These are phyloP conservation scores for Nerophis ophidion DNA, from an alignment of 2,113 vertebrate genomes.

Conservation along the genomic window DNA sequence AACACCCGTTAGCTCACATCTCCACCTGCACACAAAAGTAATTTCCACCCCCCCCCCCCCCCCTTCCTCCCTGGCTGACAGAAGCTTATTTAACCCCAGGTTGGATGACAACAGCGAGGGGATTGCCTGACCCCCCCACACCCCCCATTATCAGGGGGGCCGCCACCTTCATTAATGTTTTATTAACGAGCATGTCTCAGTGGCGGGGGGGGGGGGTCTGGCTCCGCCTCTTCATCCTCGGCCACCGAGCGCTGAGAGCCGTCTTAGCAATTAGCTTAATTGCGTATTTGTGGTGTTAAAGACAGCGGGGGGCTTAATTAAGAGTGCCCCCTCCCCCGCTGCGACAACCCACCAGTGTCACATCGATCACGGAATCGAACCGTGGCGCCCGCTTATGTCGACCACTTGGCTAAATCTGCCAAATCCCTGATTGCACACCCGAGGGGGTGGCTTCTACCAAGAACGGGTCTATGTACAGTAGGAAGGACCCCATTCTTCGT, in stretches of 20 bases:
- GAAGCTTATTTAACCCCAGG: slow-evolving; percentile 78
- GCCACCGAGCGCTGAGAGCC: slow-evolving; percentile 38
- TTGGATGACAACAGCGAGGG: slow-evolving; percentile 78
- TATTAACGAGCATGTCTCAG: slow-evolving; percentile 87
- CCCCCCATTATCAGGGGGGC: slow-evolving; percentile 82
- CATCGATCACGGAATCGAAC: not conserved
- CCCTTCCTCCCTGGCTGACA: slow-evolving; percentile 47
- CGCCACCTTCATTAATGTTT: slow-evolving; percentile 89
- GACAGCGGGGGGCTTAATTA: slow-evolving; percentile 43
- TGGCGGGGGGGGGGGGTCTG: slow-evolving; percentile 72
- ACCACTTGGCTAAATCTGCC: no score
- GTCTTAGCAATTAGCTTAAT: slow-evolving; percentile 60
- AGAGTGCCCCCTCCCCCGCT: slow-evolving; percentile 31
- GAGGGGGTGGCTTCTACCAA: no score
- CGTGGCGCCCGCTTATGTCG: no score
- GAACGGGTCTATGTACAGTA: no score
- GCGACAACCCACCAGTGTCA: not conserved
- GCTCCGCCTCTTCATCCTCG: slow-evolving; percentile 65
- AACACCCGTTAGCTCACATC: slow-evolving; percentile 44
- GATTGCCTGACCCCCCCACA: slow-evolving; percentile 74
- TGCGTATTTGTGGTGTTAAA: slow-evolving; percentile 60
- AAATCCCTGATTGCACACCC: no score
- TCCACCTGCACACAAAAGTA: slow-evolving; percentile 65
- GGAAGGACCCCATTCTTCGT: no score
- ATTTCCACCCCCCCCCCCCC: not conserved